A percentile compares a stretch with the other conserved stretches of the same genome.
These are phyloP conservation scores for Gila orcuttii DNA, from an alignment of 2,113 vertebrate species.

Conservation along the genomic window DNA sequence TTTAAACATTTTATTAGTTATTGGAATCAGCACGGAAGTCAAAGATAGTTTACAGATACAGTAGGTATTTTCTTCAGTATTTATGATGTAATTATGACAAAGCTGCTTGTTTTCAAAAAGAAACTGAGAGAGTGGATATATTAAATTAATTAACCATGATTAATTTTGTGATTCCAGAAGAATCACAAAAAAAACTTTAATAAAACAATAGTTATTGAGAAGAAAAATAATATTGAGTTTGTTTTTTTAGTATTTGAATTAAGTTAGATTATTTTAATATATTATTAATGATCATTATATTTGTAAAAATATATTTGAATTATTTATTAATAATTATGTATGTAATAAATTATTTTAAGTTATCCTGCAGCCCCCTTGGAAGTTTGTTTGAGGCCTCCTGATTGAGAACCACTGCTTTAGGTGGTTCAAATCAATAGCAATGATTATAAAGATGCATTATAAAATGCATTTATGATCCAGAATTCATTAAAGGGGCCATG, in stretches of 20 bases:
- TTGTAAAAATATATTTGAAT: no score
- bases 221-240: no score
- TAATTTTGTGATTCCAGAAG: not conserved
- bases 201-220: no score
- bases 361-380: not conserved
- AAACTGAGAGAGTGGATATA: not conserved
- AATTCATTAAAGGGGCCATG: not conserved
- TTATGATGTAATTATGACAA: not conserved
- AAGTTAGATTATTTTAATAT: no score
- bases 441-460: not conserved
- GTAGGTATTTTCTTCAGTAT: no score
- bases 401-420: not conserved
- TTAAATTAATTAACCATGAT: not conserved
- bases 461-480: not conserved
- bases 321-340: no score
- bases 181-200: no score
- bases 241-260: no score
- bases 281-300: no score
- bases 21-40: no score
- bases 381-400: not conserved
- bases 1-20: no score
- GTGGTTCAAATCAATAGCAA: not conserved
- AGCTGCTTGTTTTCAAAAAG: not conserved
- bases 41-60: no score
- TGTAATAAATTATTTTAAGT: not conserved